Evolutionary conservation across 2,113 vertebrate species (phyloP), one percentile per base, ranked within the genome.

Genomic region (Lophius piscatorius): DNA sequence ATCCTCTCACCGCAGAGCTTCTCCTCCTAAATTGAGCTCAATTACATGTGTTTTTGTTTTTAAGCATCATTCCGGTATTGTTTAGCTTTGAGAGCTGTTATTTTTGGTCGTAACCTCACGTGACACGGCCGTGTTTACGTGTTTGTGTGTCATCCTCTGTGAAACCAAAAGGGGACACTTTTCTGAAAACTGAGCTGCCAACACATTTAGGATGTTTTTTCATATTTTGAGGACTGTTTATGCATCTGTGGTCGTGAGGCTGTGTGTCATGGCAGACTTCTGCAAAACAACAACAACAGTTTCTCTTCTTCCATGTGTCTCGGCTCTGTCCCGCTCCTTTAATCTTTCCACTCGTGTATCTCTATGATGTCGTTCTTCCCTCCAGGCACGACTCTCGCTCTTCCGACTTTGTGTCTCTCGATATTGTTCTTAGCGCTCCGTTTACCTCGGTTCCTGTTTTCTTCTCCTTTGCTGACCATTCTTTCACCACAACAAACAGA

Each of bases 171-270:
- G 29, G 18, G 18, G 44, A 64, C 23, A 33, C 40, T 58, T 57
- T 29, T 66, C 13, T 55, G 33, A 77, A 73, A 76, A 22, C 59
- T 44, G 18, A 58, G 24, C 52, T 52, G 47, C 40, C 40, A 41
- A 29, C 67, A 63, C 58, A 29, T 59, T 57, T 24, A 11, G n/a
- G 54, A 57, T 60, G 54, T 74, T 68, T 74, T 70, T 62, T 73
- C 66, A 69, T 69, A 80, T 71, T 86, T n/a, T 76, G 50, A n/a
- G 58, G 57, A 50, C 42, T 70, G 64, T 83, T 80, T 82, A 48
- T 61, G 28, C 23, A 39, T 76, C 29, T 80, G 80, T 73, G 85
- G 81, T 75, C 31, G 39, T 16, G 66, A 56, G 58, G 55, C 56
- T 79, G 55, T 42, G 68, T 75, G 44, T 49, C 35, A n/a, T 24